Evolutionary conservation across 1,140 invertebrate genomes (phyloP).

Genomic region (Drosophila repletoides): DNA sequence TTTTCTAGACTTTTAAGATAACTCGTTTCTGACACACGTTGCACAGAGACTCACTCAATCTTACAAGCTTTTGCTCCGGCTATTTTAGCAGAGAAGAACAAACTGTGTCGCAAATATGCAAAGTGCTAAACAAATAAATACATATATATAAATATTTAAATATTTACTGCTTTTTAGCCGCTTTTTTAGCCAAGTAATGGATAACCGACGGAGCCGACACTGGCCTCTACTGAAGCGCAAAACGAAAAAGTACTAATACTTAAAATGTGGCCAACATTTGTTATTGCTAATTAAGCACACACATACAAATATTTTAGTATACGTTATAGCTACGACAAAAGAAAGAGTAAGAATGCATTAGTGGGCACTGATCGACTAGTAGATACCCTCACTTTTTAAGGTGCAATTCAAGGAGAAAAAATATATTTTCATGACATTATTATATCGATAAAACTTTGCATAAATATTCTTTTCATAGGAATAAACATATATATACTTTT

Average conservation of each 20-base stretch:
- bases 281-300: slow-evolving; percentile 52
- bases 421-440: no score
- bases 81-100: background rate
- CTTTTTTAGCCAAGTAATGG: background rate
- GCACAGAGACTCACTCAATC: background rate
- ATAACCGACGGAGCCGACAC: background rate
- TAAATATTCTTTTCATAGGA: no score
- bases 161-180: slow-evolving; percentile 41
- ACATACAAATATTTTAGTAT: slow-evolving; percentile 11
- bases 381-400: background rate
- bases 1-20: slow-evolving; percentile 6
- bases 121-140: slow-evolving; percentile 28
- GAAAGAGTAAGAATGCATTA: background rate
- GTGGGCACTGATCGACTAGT: background rate
- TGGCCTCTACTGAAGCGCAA: background rate
- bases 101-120: slow-evolving; percentile 38
- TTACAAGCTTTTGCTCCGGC: background rate
- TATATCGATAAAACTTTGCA: no score
- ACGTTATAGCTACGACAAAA: background rate
- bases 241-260: slow-evolving; percentile 9
- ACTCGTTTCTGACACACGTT: slow-evolving; percentile 5
- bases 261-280: slow-evolving; percentile 16
- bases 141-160: background rate
- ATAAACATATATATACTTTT: no score
- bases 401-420: no score